These are phyloP conservation scores for Lamellibrachia columna DNA, from an alignment of 2,888 invertebrate species.

Conservation along the genomic window DNA sequence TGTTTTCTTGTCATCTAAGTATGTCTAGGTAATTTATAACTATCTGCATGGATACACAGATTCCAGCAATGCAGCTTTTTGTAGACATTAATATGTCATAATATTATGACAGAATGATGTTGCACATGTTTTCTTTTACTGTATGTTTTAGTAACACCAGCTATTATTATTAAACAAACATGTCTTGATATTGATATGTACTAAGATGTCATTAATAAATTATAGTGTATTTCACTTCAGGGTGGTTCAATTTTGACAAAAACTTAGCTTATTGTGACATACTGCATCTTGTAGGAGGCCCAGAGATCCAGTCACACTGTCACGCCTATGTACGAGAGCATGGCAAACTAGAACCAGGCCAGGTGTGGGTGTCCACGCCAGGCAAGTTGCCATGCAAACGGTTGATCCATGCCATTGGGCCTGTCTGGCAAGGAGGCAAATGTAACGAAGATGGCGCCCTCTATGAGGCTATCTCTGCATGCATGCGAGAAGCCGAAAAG, in stretches of 20 bases:
- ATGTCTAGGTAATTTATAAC: not conserved
- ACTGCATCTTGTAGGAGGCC: not conserved
- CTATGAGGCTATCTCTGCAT: conserved; percentile 39
- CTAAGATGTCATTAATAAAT: not conserved
- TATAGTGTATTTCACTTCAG: not conserved
- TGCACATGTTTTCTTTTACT: not conserved
- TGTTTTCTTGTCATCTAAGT: not conserved
- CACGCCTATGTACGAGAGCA: conserved; percentile 36
- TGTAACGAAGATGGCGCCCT: conserved; percentile 39
- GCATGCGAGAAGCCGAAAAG: conserved; percentile 36
- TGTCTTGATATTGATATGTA: not conserved
- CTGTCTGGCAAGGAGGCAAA: conserved; percentile 45
- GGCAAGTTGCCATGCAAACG: conserved; percentile 43
- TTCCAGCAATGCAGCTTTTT: too few species aligned
- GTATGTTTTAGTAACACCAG: not conserved
- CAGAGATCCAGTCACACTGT: conserved; percentile 46
- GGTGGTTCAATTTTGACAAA: not conserved
- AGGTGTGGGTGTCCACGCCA: conserved; percentile 40
- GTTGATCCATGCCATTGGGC: conserved; percentile 48
- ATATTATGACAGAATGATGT: not conserved
- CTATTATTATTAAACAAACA: not conserved
- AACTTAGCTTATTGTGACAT: not conserved
- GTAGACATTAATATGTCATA: not conserved
- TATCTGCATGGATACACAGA: too few species aligned
- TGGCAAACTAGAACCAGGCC: conserved; percentile 41